Conservation (phyloP, 2,888 invertebrate genomes). For the Ophioninae sp. region DNA sequence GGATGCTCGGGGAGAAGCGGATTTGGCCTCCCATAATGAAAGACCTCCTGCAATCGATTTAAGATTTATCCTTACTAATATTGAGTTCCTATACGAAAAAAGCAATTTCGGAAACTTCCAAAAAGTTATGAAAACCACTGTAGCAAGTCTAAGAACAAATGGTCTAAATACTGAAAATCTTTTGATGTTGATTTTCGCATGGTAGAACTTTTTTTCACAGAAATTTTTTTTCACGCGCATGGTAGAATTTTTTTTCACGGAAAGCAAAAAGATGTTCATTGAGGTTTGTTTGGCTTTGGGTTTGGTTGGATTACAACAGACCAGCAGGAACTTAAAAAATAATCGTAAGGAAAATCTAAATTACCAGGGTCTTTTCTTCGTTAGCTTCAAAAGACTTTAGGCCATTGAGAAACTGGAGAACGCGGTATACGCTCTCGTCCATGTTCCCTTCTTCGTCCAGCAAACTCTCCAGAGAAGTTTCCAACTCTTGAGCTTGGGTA, state of each 20-base stretch:
- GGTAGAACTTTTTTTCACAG: no score
- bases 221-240: neutral
- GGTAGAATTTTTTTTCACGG: neutral
- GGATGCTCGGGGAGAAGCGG: slow-evolving; percentile 71
- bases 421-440: slow-evolving; percentile 65
- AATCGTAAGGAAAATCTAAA: neutral
- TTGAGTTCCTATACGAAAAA: neutral
- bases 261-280: neutral
- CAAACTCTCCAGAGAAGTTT: slow-evolving; percentile 68
- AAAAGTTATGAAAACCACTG: no score
- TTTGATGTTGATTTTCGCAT: no score
- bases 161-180: no score
- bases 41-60: slow-evolving; percentile 70
- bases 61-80: neutral
- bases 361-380: slow-evolving; percentile 69
- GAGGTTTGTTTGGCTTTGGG: no score
- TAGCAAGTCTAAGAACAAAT: no score
- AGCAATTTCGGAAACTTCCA: no score
- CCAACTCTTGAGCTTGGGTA: slow-evolving; percentile 71
- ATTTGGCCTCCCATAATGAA: slow-evolving; percentile 72
- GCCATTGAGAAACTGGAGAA: slow-evolving; percentile 71
- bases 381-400: slow-evolving; percentile 69
- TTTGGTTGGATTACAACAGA: no score
- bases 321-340: neutral
- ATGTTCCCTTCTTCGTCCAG: slow-evolving; percentile 53